These are phyloP conservation scores for Corapipo altera DNA, from an alignment of 2,113 vertebrate genomes.

Conservation along the genomic window DNA sequence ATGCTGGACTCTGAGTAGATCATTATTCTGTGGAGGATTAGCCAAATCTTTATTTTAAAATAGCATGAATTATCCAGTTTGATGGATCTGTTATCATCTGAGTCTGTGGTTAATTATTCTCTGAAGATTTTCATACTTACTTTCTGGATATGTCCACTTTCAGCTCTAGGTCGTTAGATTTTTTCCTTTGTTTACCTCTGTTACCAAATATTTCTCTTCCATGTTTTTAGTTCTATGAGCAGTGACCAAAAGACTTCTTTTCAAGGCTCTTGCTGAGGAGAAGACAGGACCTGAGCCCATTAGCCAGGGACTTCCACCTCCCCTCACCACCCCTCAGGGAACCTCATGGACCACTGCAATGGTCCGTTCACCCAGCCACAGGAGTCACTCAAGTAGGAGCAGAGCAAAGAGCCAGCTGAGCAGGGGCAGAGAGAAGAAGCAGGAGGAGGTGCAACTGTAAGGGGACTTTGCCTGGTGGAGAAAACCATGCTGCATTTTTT, in stretches of 20 bases:
- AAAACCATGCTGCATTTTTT: accelerated
- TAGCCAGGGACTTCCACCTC: accelerated
- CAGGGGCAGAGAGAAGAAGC: background rate
- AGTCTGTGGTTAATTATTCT: background rate
- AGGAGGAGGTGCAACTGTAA: background rate
- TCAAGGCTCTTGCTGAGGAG: background rate
- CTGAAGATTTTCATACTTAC: background rate
- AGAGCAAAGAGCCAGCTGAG: background rate
- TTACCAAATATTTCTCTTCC: background rate
- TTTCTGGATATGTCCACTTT: background rate
- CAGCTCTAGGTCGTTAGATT: background rate
- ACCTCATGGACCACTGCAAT: accelerated
- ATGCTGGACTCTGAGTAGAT: background rate
- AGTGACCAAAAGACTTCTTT: background rate
- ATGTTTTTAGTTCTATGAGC: background rate
- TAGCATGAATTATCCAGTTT: background rate
- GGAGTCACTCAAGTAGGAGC: accelerated
- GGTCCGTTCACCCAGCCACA: accelerated
- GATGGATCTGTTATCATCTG: background rate
- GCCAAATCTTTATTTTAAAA: background rate
- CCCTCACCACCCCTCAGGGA: background rate
- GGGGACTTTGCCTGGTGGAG: background rate
- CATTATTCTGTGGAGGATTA: background rate
- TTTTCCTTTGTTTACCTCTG: background rate
- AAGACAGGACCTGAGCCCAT: no score